These are phyloP conservation scores for Meleagris gallopavo DNA, from an alignment of 2,113 vertebrate species.

Conservation along the genomic window DNA sequence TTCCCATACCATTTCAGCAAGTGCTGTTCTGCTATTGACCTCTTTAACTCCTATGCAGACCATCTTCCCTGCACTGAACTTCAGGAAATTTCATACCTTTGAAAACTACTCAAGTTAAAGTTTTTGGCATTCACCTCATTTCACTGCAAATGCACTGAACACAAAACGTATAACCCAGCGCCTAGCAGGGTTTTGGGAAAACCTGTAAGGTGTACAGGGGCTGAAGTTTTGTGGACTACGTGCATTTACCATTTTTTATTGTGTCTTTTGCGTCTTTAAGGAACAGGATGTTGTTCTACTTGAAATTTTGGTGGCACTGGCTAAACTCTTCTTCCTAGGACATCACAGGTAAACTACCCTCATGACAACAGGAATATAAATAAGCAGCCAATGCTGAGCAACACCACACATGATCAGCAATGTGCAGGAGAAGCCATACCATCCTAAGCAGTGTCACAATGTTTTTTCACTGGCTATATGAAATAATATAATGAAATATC, in stretches of 20 bases:
- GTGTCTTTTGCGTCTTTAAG: not conserved
- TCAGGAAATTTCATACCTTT: slow-evolving; percentile 37
- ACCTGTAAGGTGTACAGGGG: not conserved
- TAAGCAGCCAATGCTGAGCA: not conserved
- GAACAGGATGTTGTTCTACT: not conserved
- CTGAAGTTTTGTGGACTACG: not conserved
- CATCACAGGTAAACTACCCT: not conserved
- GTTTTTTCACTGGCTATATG: not conserved
- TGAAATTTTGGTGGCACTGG: not conserved
- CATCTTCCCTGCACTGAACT: slow-evolving; percentile 11
- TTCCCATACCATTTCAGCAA: slow-evolving; percentile 11
- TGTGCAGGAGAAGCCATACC: not conserved
- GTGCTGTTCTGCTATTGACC: not conserved
- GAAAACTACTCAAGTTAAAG: slow-evolving; percentile 36
- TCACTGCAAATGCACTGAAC: slow-evolving; percentile 2
- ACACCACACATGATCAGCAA: not conserved
- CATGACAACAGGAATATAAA: not conserved
- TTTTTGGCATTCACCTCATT: not conserved
- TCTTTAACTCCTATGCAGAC: not conserved
- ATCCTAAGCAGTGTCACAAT: not conserved
- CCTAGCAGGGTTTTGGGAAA: not conserved
- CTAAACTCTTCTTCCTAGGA: not conserved
- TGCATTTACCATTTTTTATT: not conserved
- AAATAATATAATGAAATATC: not conserved
- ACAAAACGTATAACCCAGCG: not conserved